Evolutionary conservation across 2,797 vertebrate species (phyloP), one percentile per base, ranked within the genome.

Genomic region (Nannoperca australis): DNA sequence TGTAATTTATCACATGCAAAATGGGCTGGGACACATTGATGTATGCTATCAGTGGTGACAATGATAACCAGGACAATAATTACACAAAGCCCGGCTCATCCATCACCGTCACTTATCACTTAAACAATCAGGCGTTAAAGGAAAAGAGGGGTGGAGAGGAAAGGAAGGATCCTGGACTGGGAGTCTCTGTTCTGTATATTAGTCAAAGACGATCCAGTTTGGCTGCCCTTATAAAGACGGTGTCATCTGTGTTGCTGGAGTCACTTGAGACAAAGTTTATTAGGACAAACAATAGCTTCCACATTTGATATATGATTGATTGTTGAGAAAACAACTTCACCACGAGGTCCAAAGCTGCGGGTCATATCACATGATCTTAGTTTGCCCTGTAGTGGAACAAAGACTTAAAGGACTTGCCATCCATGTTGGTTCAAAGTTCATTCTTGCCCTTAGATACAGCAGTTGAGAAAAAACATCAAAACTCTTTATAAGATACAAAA

Each of bases 21-120:
- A 92, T 85, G 89, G 90, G 83, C 79, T 79, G 83, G 89, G 92
- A 94, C 92, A 91, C 71, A 1, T 76, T 93, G 94, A 94, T 93
- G 88, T 89, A 90, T 90, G 93, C 92, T 91, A 92, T 94, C 92
- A 91, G 91, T 86, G 69, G 83, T 92, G 92, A 93, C 93, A 93
- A 89, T 85, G 91, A 95, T 94, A 94, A 94, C 93, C 90, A 91
- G 88, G 89, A 93, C 92, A 93, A 94, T 95, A 95, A 95, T 96
- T 95, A 93, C 93, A 88, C 89, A 91, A 92, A 89, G 88, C 91
- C 87, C 32, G 32, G 72, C 85, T 89, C 94, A 95, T 95, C 94
- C 91, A 94, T 95, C 95, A 94, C 64, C 76, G 91, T 93, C 93
- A 94, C 92, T 94, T 94, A 94, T 94, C 93, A 93, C 92, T 93